These are phyloP conservation scores for Zygaena filipendulae DNA, from an alignment of 2,888 invertebrate genomes.

Conservation along the genomic window DNA sequence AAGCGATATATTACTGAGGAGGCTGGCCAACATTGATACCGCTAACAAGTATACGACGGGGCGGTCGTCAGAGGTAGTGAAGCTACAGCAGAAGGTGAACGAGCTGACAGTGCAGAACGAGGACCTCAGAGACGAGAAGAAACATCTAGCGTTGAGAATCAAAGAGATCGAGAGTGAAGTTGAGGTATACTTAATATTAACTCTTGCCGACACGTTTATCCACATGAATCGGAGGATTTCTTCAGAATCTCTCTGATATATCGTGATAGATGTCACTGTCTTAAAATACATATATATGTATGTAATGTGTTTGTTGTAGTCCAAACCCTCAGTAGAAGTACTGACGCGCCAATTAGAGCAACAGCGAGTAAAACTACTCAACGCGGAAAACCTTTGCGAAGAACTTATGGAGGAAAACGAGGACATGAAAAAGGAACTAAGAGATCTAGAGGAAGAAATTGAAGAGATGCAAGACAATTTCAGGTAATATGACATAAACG, in stretches of 20 bases:
- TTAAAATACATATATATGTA: no score
- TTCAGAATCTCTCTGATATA: no score
- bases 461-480: slow-evolving; percentile 99
- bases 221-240: no score
- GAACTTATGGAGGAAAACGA: slow-evolving; percentile 97
- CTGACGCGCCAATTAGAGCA: slow-evolving; percentile 75
- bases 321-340: slow-evolving; percentile 63
- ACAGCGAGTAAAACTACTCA: slow-evolving; percentile 83
- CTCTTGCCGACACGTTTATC: no score
- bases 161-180: slow-evolving; percentile 80
- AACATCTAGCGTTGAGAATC: slow-evolving; percentile 74
- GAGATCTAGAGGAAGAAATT: slow-evolving; percentile 95
- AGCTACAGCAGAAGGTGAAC: slow-evolving; percentile 87
- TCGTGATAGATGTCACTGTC: slow-evolving; percentile 2
- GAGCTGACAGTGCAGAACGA: slow-evolving; percentile 84
- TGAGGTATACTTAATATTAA: no score
- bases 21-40: slow-evolving; percentile 82
- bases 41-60: slow-evolving; percentile 79
- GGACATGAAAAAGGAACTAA: slow-evolving; percentile 91
- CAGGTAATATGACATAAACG: slow-evolving; percentile 52
- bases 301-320: no score
- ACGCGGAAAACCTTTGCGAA: slow-evolving; percentile 92
- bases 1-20: slow-evolving; percentile 82
- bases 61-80: slow-evolving; percentile 75
- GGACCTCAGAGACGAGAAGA: slow-evolving; percentile 83